These are phyloP conservation scores for Calephelis nemesis DNA, from an alignment of 1,140 invertebrate species.

Conservation along the genomic window DNA sequence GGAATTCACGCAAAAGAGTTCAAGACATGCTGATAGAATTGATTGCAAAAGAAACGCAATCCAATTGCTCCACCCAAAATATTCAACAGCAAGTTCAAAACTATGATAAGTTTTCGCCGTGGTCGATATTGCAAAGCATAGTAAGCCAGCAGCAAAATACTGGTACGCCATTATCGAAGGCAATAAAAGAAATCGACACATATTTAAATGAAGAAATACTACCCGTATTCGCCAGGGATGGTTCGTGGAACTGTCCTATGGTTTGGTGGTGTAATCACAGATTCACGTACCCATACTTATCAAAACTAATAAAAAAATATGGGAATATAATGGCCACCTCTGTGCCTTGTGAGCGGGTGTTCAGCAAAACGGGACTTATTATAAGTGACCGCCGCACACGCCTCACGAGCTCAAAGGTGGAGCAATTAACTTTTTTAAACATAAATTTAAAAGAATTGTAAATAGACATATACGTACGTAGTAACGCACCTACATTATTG, in stretches of 20 bases:
- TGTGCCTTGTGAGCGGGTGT: slow-evolving; percentile 28
- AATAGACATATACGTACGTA: neutral
- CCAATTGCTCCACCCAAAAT: too few species aligned
- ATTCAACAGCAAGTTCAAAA: too few species aligned
- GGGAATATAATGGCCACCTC: slow-evolving; percentile 26
- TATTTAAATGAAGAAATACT: slow-evolving; percentile 25
- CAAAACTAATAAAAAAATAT: slow-evolving; percentile 11
- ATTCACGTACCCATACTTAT: slow-evolving; percentile 20
- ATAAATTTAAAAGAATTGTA: slow-evolving; percentile 17
- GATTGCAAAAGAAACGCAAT: too few species aligned
- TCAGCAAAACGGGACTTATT: slow-evolving; percentile 26
- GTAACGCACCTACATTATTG: slow-evolving; percentile 10
- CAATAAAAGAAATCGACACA: slow-evolving; percentile 29
- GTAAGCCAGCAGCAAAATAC: slow-evolving; percentile 1
- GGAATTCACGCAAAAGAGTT: slow-evolving; percentile 21
- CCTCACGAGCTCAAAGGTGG: slow-evolving; percentile 21
- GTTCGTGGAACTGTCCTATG: slow-evolving; percentile 23
- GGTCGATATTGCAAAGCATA: slow-evolving; percentile 24
- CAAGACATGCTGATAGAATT: neutral
- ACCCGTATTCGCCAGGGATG: slow-evolving; percentile 10
- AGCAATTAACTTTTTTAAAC: slow-evolving; percentile 24
- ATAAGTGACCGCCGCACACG: slow-evolving; percentile 21
- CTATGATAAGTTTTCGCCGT: slow-evolving; percentile 8
- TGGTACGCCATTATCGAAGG: slow-evolving; percentile 25
- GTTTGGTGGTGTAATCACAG: slow-evolving; percentile 24